Base-by-base conservation (phyloP, 1,140 invertebrate genomes). In the Anastatus disparis region DNA sequence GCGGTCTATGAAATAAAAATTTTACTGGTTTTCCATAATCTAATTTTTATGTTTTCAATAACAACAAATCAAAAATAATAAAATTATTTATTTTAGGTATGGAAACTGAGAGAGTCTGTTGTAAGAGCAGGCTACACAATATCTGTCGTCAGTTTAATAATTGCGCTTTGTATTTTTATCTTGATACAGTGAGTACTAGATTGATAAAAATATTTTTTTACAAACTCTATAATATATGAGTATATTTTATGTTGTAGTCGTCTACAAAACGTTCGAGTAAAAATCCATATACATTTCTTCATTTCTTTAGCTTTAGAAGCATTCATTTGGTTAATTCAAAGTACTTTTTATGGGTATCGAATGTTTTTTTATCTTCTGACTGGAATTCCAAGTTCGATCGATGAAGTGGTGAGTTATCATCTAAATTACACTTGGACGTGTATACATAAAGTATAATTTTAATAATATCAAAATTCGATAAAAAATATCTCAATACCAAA, bases 251-350 rank as follows among this genome's bases (percentile, higher is more conserved):
- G 15, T 24, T 42, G 7, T 3, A 62, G 59, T 2, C 59, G 26
- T 1, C 22, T 48, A 10, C 42, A 17, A n/a, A 35, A 46, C 29
- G n/a, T 24, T 10, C 40, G 59, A 46, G 59, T 62, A 9, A 26
- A 29, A 20, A 62, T 62, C n/a, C 59, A 62, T 26, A 48, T 20
- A 24, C 22, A 62, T 17, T 35, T 62, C 2, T 62, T 62, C n/a
- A n/a, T 62, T 15, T 8, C 59, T 1, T 2, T 62, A 42, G 6
- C 17, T 12, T 0, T 62, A 9, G 22, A 29, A 46, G 15, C 40
- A 17, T 2, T 48, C 1, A 44, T n/a, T 2, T 59, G 56, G 56
- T 13, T 59, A 20, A n/a, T 27, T 24, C 56, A 42, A 6, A 20
- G 20, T 42, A 24, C 27, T 2, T 15, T 26, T n/a, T 59, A 24